phyloP scores from a whole-genome alignment of 2,888 invertebrate genomes.

The Heliconius ismenius region DNA sequence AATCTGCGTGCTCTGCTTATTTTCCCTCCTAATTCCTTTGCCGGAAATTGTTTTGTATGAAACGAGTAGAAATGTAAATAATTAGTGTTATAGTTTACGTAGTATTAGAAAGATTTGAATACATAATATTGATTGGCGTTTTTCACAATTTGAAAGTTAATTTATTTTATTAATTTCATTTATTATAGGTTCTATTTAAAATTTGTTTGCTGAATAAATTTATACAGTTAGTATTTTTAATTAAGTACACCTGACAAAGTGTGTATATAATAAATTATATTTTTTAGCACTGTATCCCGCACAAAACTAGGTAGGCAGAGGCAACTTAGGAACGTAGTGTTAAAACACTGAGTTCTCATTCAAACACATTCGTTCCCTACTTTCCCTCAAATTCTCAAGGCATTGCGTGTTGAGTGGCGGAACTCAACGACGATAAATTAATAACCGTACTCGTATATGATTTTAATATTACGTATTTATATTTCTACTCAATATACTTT shows the following conservation, averaged over 20 bases:
- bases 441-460: background rate
- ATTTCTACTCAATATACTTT: background rate
- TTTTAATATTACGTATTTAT: background rate
- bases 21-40: slow-evolving; percentile 80
- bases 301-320: too few species aligned
- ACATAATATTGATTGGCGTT: background rate
- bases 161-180: background rate
- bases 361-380: too few species aligned
- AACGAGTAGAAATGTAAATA: slow-evolving; percentile 62
- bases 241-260: background rate
- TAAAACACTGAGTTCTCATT: too few species aligned
- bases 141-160: background rate
- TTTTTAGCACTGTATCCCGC: too few species aligned
- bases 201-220: background rate
- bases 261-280: too few species aligned
- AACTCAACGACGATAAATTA: too few species aligned
- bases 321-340: too few species aligned
- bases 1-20: slow-evolving; percentile 82
- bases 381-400: too few species aligned
- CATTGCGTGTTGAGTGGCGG: too few species aligned
- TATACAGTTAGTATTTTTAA: background rate
- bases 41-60: slow-evolving; percentile 81
- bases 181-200: background rate
- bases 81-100: slow-evolving; percentile 56
- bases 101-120: slow-evolving; percentile 24